These are phyloP conservation scores for Raja brachyura DNA, from an alignment of 2,113 vertebrate species.

Conservation along the genomic window DNA sequence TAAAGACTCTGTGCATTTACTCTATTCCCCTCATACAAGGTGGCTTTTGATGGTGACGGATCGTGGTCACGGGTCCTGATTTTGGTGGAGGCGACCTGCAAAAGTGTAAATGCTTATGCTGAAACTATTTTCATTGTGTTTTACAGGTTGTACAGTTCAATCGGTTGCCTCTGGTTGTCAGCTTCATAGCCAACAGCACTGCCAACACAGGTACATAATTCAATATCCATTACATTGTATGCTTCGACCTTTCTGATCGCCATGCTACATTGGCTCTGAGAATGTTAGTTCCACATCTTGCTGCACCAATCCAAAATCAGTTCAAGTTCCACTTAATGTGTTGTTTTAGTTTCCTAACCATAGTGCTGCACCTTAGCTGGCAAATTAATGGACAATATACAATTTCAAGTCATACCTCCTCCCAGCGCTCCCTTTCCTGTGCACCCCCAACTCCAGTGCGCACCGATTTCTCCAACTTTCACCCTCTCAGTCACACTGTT, in stretches of 20 bases:
- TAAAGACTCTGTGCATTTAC: no score
- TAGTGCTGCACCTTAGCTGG: neutral
- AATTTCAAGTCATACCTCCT: no score
- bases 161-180: slow-evolving; percentile 88
- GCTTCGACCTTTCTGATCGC: neutral
- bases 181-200: slow-evolving; percentile 87
- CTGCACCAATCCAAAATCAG: neutral
- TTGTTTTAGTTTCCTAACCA: neutral
- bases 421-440: no score
- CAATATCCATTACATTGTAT: neutral
- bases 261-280: neutral
- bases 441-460: no score
- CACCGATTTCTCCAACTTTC: no score
- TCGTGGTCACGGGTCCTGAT: neutral
- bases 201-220: slow-evolving; percentile 83
- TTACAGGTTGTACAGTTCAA: slow-evolving; percentile 88
- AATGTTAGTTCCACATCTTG: neutral
- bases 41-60: no score
- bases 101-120: neutral
- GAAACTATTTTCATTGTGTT: slow-evolving; percentile 40
- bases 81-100: neutral
- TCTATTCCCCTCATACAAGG: no score
- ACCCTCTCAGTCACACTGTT: no score
- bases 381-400: no score
- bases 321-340: neutral